A percentile compares a stretch with the other conserved stretches of the same genome.
Conservation (phyloP, 2,888 invertebrate genomes). For the Ceratothoa steindachneri region DNA sequence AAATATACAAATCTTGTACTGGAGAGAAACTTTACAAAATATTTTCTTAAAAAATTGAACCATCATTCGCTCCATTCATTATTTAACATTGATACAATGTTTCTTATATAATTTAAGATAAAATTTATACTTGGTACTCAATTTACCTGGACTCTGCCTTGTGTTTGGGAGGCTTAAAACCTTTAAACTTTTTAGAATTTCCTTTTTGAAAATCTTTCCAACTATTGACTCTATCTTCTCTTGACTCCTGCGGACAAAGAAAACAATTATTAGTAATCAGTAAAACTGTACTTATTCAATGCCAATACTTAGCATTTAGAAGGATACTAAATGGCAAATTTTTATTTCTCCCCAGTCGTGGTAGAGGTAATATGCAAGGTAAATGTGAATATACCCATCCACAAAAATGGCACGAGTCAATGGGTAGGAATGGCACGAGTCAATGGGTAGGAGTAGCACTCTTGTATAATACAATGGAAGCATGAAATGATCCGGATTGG, state of each 20-base stretch:
- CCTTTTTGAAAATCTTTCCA: slow-evolving; percentile 72
- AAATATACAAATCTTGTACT: no score
- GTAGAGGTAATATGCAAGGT: no score
- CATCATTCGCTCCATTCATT: not conserved
- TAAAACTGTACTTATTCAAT: slow-evolving; percentile 16
- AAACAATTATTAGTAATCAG: slow-evolving; percentile 1
- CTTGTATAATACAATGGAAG: no score
- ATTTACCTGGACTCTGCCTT: slow-evolving; percentile 85
- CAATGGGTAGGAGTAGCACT: no score
- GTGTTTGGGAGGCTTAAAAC: slow-evolving; percentile 84
- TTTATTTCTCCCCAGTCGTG: no score
- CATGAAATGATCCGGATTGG: no score
- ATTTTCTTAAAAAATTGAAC: not conserved
- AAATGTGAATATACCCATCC: no score
- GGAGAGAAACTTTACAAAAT: not conserved
- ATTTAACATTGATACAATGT: not conserved
- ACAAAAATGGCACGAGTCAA: no score
- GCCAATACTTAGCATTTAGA: no score
- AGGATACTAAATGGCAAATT: no score
- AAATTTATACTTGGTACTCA: not conserved
- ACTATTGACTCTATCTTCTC: slow-evolving; percentile 84
- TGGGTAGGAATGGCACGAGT: no score
- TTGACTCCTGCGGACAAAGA: slow-evolving; percentile 66
- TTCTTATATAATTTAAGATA: not conserved
- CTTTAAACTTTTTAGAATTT: slow-evolving; percentile 58